A percentile compares a stretch with the other conserved stretches of the same genome.
These are phyloP conservation scores for Fragum sueziense DNA, from an alignment of 2,888 invertebrate species.

Conservation along the genomic window DNA sequence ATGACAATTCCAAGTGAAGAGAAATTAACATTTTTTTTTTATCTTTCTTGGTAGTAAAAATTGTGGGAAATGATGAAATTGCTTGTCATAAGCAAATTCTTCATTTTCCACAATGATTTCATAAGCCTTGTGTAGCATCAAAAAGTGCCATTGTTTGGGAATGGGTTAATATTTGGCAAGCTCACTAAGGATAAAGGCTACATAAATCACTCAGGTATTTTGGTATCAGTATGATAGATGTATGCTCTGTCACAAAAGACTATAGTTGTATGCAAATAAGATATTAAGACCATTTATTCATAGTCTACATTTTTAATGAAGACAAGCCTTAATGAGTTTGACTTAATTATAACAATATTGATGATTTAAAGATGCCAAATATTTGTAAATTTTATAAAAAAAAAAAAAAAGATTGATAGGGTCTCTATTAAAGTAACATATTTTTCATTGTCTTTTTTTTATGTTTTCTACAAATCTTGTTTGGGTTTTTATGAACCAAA, in stretches of 20 bases:
- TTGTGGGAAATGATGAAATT: neutral
- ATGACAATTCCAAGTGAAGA: too few species aligned
- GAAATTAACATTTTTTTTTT: too few species aligned
- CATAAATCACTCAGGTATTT: neutral
- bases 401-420: too few species aligned
- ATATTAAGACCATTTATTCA: neutral
- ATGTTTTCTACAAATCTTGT: too few species aligned
- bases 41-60: neutral
- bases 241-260: neutral
- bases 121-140: neutral
- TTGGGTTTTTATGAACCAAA: too few species aligned
- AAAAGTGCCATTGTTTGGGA: neutral
- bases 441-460: too few species aligned
- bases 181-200: neutral
- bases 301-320: neutral
- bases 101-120: neutral
- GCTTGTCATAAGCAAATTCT: neutral
- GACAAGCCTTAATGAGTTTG: too few species aligned
- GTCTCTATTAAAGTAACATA: too few species aligned
- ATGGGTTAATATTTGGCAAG: neutral
- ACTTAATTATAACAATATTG: too few species aligned
- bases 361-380: too few species aligned
- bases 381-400: too few species aligned
- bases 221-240: neutral
- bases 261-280: neutral